Conservation (phyloP, 2,797 vertebrate genomes). For the Gymnopithys bicolor region DNA sequence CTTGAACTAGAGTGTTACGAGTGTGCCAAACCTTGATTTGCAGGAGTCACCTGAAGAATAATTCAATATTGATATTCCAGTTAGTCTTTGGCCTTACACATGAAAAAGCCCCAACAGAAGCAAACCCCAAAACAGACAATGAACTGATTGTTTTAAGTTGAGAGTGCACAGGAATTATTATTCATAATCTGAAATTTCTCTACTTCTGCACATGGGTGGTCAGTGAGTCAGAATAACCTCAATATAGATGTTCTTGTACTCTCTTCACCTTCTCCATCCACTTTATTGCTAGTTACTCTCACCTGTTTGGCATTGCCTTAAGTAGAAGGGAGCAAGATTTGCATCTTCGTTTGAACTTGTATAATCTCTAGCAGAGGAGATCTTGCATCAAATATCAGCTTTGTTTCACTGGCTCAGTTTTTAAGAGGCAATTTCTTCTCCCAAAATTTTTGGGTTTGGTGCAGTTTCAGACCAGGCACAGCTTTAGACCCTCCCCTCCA, state of each 20-base stretch:
- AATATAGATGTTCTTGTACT: background rate
- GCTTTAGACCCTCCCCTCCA: background rate
- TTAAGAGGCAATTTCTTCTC: background rate
- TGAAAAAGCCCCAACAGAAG: background rate
- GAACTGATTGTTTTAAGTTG: background rate
- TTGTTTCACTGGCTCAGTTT: background rate
- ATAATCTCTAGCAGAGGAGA: background rate
- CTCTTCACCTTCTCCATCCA: background rate
- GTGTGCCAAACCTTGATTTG: background rate
- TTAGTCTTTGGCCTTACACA: background rate
- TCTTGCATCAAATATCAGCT: background rate
- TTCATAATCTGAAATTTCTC: background rate
- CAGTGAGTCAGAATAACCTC: background rate
- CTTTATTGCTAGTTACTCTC: background rate
- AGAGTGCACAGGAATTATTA: background rate
- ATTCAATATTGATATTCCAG: background rate
- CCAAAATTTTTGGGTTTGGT: background rate
- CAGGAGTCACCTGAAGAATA: background rate
- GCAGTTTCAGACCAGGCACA: background rate
- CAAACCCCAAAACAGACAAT: background rate
- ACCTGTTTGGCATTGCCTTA: background rate
- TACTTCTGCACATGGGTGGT: background rate
- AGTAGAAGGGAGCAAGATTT: background rate
- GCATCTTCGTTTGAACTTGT: background rate
- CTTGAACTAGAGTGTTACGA: accelerated